Evolutionary conservation across 2,888 invertebrate species (phyloP), one percentile per base, ranked within the genome.

Genomic region (Morpho helenor): DNA sequence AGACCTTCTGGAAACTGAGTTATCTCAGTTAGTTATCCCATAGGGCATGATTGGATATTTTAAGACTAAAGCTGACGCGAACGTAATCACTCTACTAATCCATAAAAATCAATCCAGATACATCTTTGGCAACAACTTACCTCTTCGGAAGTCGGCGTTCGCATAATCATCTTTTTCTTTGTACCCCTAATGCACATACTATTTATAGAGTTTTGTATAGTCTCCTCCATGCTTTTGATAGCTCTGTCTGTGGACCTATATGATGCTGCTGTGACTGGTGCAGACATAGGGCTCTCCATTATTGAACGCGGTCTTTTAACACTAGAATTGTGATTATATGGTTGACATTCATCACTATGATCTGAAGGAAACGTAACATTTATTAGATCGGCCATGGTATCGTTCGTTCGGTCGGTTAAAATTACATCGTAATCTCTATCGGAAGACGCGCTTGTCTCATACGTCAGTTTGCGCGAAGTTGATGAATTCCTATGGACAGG

Each of bases 281-380:
- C 62, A 2, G 68, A 53, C 10, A 56, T 44, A 1, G 74, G 62
- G 49, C 59, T 67, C 62, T 56, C 69, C 22, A 70, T 63, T 10
- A 71, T 57, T 4, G 71, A 69, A n/a, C 74, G 72, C 52, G 68
- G 68, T 2, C 65, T 66, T 42, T 60, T 63, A 53, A 60, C 51
- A 47, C 60, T 57, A 41, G 59, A 66, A 55, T 61, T 67, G 49
- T 70, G 61, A 49, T 70, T 53, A 22, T 56, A 64, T 39, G 70
- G 69, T 8, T 67, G 68, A 56, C 62, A 66, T 22, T 80, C 82
- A 1, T 85, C 84, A 23, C 79, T 83, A 42, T 75, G 70, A 60
- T 91, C 91, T 0, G 89, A 82, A 8, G 90, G 80, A 58, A 91
- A 90, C 0, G 91, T 87, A 0, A 87, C 84, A 50, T 91, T 91